These are phyloP conservation scores for Pseudomyrmex concolor DNA, from an alignment of 1,140 invertebrate genomes.

Conservation along the genomic window DNA sequence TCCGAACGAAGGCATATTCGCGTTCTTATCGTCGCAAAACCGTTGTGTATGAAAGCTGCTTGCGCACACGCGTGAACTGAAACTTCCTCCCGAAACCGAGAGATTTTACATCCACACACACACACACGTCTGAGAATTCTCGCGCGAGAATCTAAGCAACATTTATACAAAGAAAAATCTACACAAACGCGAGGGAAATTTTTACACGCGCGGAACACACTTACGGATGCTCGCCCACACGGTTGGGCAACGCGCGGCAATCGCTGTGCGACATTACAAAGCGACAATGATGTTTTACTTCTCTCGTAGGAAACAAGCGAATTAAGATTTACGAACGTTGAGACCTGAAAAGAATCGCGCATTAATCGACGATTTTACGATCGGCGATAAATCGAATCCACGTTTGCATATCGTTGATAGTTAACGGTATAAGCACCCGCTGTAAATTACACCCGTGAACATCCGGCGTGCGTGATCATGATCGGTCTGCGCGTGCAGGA, in stretches of 20 bases:
- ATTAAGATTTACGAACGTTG: not conserved
- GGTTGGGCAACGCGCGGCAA: not conserved
- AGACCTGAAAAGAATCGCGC: not conserved
- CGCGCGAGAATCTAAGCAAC: not conserved
- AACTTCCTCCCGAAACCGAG: no score
- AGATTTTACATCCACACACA: no score
- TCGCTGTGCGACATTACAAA: not conserved
- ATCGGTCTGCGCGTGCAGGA: not conserved
- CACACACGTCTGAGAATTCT: no score
- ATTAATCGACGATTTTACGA: constrained; percentile 33
- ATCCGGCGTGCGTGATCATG: not conserved
- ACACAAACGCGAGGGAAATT: constrained; percentile 37
- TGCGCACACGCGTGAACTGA: constrained; percentile 4
- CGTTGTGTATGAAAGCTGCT: constrained; percentile 31
- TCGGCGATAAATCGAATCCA: constrained; percentile 20
- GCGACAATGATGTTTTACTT: not conserved
- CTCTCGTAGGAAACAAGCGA: not conserved
- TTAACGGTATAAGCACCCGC: constrained; percentile 1
- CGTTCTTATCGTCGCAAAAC: constrained; percentile 6
- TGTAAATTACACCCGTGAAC: not conserved
- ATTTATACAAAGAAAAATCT: no score
- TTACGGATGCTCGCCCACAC: constrained; percentile 23
- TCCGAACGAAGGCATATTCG: constrained; percentile 2
- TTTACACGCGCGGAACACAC: constrained; percentile 33
- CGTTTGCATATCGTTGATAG: not conserved